Conservation (phyloP, 2,888 invertebrate genomes). For the Campopleginae sp. region DNA sequence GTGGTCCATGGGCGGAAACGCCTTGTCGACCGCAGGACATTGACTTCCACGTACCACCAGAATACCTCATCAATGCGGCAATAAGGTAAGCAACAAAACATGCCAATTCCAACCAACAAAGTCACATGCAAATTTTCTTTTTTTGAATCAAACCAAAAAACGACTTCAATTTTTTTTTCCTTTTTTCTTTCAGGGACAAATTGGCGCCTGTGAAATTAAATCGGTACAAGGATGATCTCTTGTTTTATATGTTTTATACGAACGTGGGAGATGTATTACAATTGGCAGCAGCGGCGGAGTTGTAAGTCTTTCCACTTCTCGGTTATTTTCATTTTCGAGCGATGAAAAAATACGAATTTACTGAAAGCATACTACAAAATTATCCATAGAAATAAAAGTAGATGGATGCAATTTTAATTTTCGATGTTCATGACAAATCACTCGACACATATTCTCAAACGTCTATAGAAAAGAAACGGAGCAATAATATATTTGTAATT, state of each 20-base stretch:
- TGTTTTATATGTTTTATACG: constrained; percentile 99
- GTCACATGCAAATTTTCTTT: background rate
- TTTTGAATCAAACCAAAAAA: background rate
- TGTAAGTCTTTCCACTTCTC: constrained; percentile 88
- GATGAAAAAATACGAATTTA: background rate
- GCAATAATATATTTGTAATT: constrained; percentile 15
- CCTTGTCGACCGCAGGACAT: constrained; percentile 99
- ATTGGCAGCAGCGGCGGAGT: constrained; percentile 97
- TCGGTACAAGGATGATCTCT: constrained; percentile 98
- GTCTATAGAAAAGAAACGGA: background rate
- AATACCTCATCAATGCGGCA: constrained; percentile 98
- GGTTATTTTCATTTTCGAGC: background rate
- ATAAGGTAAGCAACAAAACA: constrained; percentile 87
- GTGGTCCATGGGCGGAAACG: constrained; percentile 99
- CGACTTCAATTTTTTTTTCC: constrained; percentile 19
- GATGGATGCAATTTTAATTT: background rate
- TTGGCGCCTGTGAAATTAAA: constrained; percentile 97
- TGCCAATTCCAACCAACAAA: background rate
- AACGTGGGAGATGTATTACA: constrained; percentile 99
- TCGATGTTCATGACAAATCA: background rate
- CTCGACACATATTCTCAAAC: background rate
- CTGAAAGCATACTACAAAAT: background rate
- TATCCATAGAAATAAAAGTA: background rate
- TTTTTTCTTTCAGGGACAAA: constrained; percentile 90
- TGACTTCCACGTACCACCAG: constrained; percentile 98